phyloP scores from a whole-genome alignment of 2,888 invertebrate species.

The Xanthia icteritia region DNA sequence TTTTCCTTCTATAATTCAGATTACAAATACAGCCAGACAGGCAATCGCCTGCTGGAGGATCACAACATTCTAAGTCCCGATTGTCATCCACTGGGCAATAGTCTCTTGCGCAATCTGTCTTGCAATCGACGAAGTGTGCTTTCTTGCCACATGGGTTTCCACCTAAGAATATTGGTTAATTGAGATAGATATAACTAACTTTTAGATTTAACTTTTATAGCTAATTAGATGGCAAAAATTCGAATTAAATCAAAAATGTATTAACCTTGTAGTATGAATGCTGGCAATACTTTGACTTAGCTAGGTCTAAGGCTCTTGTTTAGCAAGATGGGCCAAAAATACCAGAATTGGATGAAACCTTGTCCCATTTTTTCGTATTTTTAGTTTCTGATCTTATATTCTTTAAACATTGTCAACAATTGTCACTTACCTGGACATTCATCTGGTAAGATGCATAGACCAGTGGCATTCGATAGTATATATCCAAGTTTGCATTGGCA shows the following conservation, averaged over 20 bases:
- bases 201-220: neutral
- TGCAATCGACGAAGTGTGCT: constrained; percentile 65
- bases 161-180: constrained; percentile 65
- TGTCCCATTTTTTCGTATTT: too few species aligned
- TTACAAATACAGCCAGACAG: constrained; percentile 72
- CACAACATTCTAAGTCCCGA: constrained; percentile 59
- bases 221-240: neutral
- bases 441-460: constrained; percentile 69
- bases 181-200: too few species aligned
- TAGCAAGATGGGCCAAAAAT: neutral
- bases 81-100: constrained; percentile 73
- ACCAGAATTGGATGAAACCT: too few species aligned
- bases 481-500: constrained; percentile 74
- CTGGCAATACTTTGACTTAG: neutral
- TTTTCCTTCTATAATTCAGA: constrained; percentile 66
- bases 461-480: constrained; percentile 61
- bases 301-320: too few species aligned
- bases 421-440: constrained; percentile 72
- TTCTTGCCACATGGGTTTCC: constrained; percentile 73
- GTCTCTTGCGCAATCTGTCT: constrained; percentile 56
- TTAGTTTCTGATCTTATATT: neutral
- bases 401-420: neutral
- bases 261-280: neutral
- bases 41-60: constrained; percentile 59
- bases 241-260: neutral